A percentile compares a stretch with the other conserved stretches of the same genome.
These are phyloP conservation scores for Vulpes vulpes DNA, from an alignment of 2,113 vertebrate genomes.

Conservation along the genomic window DNA sequence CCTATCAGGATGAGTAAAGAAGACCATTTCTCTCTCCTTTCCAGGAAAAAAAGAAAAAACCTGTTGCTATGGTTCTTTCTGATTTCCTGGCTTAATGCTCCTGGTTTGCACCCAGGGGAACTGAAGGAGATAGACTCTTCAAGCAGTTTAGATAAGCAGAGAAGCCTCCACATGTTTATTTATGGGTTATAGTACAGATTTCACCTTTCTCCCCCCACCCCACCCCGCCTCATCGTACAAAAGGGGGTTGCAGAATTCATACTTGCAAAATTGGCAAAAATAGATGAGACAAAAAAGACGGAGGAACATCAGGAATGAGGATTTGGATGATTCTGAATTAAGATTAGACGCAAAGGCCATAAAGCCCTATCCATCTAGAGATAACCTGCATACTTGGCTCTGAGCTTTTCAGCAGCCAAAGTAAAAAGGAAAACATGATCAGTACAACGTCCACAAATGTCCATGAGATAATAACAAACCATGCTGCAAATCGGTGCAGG, in stretches of 20 bases:
- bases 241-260: conserved; percentile 27
- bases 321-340: not conserved
- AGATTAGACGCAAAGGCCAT: conserved; percentile 8
- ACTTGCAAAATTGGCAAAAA: conserved; percentile 38
- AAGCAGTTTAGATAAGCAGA: conserved; percentile 32
- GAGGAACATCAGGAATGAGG: not conserved
- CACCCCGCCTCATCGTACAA: not conserved
- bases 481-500: not conserved
- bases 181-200: not conserved
- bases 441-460: not conserved
- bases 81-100: conserved; percentile 41
- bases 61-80: conserved; percentile 51
- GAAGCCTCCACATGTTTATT: conserved; percentile 22
- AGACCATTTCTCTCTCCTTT: not conserved
- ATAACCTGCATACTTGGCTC: not conserved
- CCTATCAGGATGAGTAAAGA: not conserved
- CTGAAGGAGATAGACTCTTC: conserved; percentile 3
- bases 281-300: not conserved
- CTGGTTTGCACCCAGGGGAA: not conserved
- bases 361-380: not conserved
- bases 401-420: conserved; percentile 24
- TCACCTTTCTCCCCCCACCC: not conserved
- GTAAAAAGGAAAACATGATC: not conserved
- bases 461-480: not conserved
- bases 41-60: conserved; percentile 22